Conservation (phyloP, 2,888 invertebrate genomes). For the Eupithecia tripunctaria region DNA sequence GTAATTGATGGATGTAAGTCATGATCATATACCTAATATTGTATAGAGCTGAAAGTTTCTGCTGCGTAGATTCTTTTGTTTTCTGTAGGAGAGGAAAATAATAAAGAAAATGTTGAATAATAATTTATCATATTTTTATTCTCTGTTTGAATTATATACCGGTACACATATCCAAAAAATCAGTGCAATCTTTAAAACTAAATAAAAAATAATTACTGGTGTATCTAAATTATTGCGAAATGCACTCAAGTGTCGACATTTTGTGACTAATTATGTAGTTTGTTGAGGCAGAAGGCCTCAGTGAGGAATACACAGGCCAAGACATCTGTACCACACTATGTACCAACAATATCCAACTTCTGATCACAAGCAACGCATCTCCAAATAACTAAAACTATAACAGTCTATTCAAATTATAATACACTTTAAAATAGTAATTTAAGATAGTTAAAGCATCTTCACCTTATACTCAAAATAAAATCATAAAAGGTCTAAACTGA, state of each 20-base stretch:
- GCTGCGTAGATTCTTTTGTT: conserved; percentile 4
- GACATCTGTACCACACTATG: conserved; percentile 14
- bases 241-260: conserved; percentile 49
- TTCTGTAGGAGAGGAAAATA: conserved; percentile 41
- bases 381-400: conserved; percentile 81
- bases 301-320: conserved; percentile 15
- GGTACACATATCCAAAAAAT: conserved; percentile 68
- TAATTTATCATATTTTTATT: conserved; percentile 65
- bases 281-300: conserved; percentile 48
- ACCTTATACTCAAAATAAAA: conserved; percentile 83
- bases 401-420: conserved; percentile 84
- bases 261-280: conserved; percentile 41
- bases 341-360: conserved; percentile 59
- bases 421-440: conserved; percentile 80
- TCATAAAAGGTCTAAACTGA: conserved; percentile 76
- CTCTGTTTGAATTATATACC: conserved; percentile 65
- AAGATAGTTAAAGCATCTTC: conserved; percentile 85
- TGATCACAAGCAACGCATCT: conserved; percentile 65
- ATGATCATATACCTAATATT: too few species aligned
- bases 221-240: conserved; percentile 54
- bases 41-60: not conserved
- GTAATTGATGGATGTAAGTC: too few species aligned
- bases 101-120: conserved; percentile 44
- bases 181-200: conserved; percentile 75
- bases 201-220: conserved; percentile 66